A percentile compares a stretch with the other conserved stretches of the same genome.
Evolutionary conservation across 2,888 invertebrate species (phyloP).

Genomic region (Exocentrus adspersus): DNA sequence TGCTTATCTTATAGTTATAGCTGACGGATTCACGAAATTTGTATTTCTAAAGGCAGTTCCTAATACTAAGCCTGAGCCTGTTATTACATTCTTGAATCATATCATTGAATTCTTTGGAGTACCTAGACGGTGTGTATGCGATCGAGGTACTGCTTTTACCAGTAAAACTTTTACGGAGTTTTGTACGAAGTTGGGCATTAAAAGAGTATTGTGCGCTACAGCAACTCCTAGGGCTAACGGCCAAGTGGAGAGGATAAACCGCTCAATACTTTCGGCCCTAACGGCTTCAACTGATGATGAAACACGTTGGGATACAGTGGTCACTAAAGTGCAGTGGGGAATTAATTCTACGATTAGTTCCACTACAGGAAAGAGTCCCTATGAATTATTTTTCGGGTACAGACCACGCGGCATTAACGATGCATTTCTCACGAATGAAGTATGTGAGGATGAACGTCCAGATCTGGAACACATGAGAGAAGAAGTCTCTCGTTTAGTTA

Average conservation of each 20-base stretch:
- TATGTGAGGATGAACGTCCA: slow-evolving; percentile 25
- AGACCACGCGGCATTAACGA: slow-evolving; percentile 40
- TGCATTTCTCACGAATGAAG: slow-evolving; percentile 32
- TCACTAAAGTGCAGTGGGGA: not conserved
- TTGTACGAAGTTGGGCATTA: slow-evolving; percentile 31
- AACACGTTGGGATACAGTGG: not conserved
- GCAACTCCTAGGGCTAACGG: slow-evolving; percentile 49
- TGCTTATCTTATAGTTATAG: slow-evolving; percentile 47
- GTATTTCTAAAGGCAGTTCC: slow-evolving; percentile 47
- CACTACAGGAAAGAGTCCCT: slow-evolving; percentile 40
- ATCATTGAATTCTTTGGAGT: slow-evolving; percentile 40
- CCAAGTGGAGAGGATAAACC: slow-evolving; percentile 47
- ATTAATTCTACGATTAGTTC: slow-evolving; percentile 42
- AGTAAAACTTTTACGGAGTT: slow-evolving; percentile 37
- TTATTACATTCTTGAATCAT: slow-evolving; percentile 36
- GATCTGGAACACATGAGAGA: slow-evolving; percentile 1
- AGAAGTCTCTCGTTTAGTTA: not conserved
- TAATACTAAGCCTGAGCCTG: slow-evolving; percentile 35
- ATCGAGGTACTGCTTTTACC: slow-evolving; percentile 32
- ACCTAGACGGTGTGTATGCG: slow-evolving; percentile 29
- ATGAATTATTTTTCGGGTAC: slow-evolving; percentile 47
- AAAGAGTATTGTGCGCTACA: slow-evolving; percentile 44
- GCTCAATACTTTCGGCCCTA: slow-evolving; percentile 38
- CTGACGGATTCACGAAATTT: slow-evolving; percentile 56
- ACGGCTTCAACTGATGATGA: slow-evolving; percentile 37